Evolutionary conservation across 1,140 invertebrate species (phyloP), one percentile per base, ranked within the genome.

Genomic region (Parasteatoda tepidariorum): DNA sequence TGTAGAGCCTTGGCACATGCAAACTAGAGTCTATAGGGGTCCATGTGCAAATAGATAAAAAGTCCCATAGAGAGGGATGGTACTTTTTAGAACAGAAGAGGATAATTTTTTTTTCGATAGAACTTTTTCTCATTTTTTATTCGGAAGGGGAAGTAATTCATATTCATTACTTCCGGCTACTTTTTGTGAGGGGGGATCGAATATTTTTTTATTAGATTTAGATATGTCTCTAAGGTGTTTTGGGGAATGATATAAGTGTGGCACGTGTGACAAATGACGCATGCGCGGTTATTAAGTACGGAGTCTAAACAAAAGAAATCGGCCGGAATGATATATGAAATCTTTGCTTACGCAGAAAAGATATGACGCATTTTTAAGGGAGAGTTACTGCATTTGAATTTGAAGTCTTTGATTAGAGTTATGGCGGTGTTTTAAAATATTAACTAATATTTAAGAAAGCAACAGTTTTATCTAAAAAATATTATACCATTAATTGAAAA

Each of bases 91-190:
- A 28, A 18, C 38, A 18, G 18, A 22, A 26, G 34, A 31, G 74
- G 59, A 28, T 3, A 30, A n/a, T n/a, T 24, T 34, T 61, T 74
- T 48, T 34, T 38, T 26, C n/a, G n/a, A 11, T 11, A 11, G 57
- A n/a, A 26, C 1, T 3, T 59, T 59, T 59, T 59, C 1, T 18
- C 4, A 48, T 78, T 66, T 54, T 7, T 13, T 2, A 18, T n/a
- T 15, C 18, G 4, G 24, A 15, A 41, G n/a, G 22, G 61, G 26
- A 78, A 68, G 64, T 54, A 79, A 79, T 79, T 79, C 76, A 79
- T 79, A 79, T 79, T 79, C 76, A 79, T 79, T 79, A 79, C 62
- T 79, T 79, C 76, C 76, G 76, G 64, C 62, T 68, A 79, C 33
- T 75, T 61, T 75, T 61, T 34, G 59, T 33, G 55, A 61, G 57